A percentile compares a stretch with the other conserved stretches of the same genome.
Evolutionary conservation across 2,113 vertebrate species (phyloP).

Genomic region (Dasyurus viverrinus): DNA sequence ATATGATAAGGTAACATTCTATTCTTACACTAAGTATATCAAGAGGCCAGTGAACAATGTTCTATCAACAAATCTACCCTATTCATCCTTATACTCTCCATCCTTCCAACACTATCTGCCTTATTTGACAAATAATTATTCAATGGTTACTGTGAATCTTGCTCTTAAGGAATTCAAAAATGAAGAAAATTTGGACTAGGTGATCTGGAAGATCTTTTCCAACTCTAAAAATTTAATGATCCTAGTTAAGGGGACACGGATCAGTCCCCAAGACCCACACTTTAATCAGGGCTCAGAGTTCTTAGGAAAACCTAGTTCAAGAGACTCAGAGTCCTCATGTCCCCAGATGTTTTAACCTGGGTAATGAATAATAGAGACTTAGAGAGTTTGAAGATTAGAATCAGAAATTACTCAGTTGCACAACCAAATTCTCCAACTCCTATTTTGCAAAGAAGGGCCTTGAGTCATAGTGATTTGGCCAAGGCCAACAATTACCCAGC

Average conservation of each 20-base stretch:
- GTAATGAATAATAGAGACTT: not conserved
- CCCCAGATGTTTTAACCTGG: not conserved
- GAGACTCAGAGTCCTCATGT: not conserved
- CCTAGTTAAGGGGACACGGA: not conserved
- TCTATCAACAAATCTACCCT: not conserved
- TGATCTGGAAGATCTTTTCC: not conserved
- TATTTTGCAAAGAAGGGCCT: not conserved
- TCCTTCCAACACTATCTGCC: not conserved
- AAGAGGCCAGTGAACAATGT: not conserved
- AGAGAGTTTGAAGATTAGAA: not conserved
- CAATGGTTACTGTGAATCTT: slow-evolving; percentile 1
- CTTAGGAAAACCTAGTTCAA: slow-evolving; percentile 26
- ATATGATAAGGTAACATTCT: not conserved
- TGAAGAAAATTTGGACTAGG: not conserved
- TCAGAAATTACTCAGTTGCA: not conserved
- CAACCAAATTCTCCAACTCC: not conserved
- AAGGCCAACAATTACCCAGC: not conserved
- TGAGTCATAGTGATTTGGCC: not conserved
- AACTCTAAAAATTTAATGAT: not conserved
- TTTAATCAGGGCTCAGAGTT: not conserved
- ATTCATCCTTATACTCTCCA: not conserved
- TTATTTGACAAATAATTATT: not conserved
- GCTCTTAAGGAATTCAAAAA: slow-evolving; percentile 4
- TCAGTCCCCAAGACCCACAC: not conserved
- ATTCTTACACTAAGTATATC: not conserved